Evolutionary conservation across 2,113 vertebrate genomes (phyloP).

Genomic region (Notothenia rossii): DNA sequence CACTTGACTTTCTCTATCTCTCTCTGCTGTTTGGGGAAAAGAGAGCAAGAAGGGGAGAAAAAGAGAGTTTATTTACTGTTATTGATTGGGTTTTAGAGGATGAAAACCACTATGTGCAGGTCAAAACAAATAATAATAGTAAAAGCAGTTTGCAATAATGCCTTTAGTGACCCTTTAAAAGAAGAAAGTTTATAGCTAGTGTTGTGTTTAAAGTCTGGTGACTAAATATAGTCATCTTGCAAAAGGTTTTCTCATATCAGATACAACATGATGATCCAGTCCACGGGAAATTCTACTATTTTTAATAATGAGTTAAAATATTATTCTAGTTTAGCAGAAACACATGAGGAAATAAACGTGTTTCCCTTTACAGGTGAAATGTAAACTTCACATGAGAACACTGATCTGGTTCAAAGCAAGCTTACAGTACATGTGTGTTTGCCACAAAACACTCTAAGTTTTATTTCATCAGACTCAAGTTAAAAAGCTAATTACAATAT

Average conservation of each 20-base stretch:
- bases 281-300: background rate
- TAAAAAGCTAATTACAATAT: background rate
- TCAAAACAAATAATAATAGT: slow-evolving; percentile 31
- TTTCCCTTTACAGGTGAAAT: background rate
- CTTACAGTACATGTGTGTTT: background rate
- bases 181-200: slow-evolving; percentile 4
- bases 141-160: background rate
- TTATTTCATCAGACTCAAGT: background rate
- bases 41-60: slow-evolving; percentile 1
- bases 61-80: slow-evolving; percentile 24
- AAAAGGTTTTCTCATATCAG: background rate
- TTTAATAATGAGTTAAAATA: background rate
- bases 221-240: background rate
- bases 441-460: background rate
- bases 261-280: background rate
- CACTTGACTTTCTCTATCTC: slow-evolving; percentile 67
- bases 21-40: slow-evolving; percentile 25
- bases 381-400: background rate
- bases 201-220: background rate
- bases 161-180: slow-evolving; percentile 10
- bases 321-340: background rate
- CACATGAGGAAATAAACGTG: background rate
- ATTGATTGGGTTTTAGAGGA: slow-evolving; percentile 44
- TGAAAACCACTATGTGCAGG: slow-evolving; percentile 21
- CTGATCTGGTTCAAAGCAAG: background rate